Percentiles rank a stretch among this genome's conserved stretches.
phyloP scores from a whole-genome alignment of 1,140 invertebrate species.

The Halyomorpha halys region DNA sequence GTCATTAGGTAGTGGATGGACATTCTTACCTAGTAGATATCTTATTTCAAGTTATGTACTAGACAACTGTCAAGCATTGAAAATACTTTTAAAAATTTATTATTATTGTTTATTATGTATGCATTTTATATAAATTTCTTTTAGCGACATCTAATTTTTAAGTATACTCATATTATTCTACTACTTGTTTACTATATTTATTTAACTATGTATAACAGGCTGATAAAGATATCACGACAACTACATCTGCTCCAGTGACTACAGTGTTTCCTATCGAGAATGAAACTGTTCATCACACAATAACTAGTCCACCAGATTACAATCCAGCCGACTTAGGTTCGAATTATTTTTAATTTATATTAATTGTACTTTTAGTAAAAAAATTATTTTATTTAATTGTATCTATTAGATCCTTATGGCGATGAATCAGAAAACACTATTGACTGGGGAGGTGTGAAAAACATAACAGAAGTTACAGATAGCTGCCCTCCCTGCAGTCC shows the following conservation, averaged over 20 bases:
- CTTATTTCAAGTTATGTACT: too few relatives aligned
- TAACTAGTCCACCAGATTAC: constrained; percentile 3
- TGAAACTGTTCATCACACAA: neutral
- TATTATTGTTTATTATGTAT: too few relatives aligned
- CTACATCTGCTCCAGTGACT: neutral
- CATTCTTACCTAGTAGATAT: too few relatives aligned
- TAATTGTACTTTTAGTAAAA: too few relatives aligned
- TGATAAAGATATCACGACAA: neutral
- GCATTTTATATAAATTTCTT: too few relatives aligned
- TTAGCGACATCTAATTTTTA: too few relatives aligned
- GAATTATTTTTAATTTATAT: neutral
- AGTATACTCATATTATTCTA: too few relatives aligned
- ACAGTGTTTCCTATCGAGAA: neutral
- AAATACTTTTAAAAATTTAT: too few relatives aligned
- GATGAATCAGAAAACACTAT: constrained; percentile 7
- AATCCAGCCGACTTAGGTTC: neutral
- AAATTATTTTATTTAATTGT: neutral
- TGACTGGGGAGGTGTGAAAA: constrained; percentile 3
- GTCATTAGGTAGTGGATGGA: too few relatives aligned
- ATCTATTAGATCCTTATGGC: neutral
- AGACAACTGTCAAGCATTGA: too few relatives aligned
- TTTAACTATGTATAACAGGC: neutral
- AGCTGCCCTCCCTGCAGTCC: neutral
- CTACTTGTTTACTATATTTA: too few relatives aligned
- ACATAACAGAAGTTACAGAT: neutral